These are phyloP conservation scores for Vanessa tameamea DNA, from an alignment of 1,140 invertebrate genomes.

Conservation along the genomic window DNA sequence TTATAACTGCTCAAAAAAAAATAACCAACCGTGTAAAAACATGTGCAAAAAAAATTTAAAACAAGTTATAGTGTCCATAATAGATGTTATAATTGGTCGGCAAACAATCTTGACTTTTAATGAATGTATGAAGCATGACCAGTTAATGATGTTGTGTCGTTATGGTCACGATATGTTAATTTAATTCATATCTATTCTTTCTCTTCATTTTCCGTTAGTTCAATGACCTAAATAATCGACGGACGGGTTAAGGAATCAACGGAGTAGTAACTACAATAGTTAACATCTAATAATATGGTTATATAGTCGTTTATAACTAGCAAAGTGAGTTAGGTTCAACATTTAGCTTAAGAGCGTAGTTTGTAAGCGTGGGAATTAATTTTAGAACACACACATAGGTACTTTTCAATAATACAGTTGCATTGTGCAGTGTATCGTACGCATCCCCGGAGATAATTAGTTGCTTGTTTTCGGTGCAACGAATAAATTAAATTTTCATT, in stretches of 20 bases:
- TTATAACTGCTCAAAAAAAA: background rate
- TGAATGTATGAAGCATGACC: slow-evolving; percentile 44
- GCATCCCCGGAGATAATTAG: too few relatives aligned
- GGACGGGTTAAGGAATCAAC: slow-evolving; percentile 20
- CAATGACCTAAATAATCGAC: slow-evolving; percentile 64
- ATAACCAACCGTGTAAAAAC: background rate
- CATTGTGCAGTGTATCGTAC: too few relatives aligned
- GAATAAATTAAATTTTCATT: too few relatives aligned
- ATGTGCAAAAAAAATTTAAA: slow-evolving; percentile 6
- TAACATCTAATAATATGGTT: slow-evolving; percentile 24
- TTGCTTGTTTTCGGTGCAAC: too few relatives aligned
- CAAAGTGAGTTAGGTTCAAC: too few relatives aligned
- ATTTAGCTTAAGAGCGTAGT: too few relatives aligned
- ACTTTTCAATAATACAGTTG: too few relatives aligned
- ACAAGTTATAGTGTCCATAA: slow-evolving; percentile 22
- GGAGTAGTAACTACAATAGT: background rate
- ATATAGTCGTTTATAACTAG: too few relatives aligned
- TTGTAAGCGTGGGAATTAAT: too few relatives aligned
- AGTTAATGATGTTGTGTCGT: slow-evolving; percentile 44
- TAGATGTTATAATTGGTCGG: slow-evolving; percentile 33
- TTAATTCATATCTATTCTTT: slow-evolving; percentile 42
- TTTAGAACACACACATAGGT: too few relatives aligned
- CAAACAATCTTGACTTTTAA: slow-evolving; percentile 47
- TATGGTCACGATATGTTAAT: slow-evolving; percentile 54
- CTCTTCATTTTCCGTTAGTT: slow-evolving; percentile 60